Evolutionary conservation across 2,797 vertebrate species (phyloP).

Genomic region (Platalea minor): DNA sequence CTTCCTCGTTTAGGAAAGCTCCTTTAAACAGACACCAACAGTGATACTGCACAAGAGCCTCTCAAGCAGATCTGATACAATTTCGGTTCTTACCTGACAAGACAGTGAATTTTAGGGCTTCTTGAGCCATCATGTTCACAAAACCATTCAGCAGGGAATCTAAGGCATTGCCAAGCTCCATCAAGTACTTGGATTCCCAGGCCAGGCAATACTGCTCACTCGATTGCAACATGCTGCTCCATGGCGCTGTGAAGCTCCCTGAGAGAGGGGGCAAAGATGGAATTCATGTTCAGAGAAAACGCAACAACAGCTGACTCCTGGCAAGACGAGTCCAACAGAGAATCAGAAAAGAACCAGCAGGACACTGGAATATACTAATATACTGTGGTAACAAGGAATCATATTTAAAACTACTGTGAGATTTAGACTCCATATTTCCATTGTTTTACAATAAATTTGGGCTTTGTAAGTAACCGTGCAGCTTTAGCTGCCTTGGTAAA

Average conservation of each 20-base stretch:
- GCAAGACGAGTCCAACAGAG: not conserved
- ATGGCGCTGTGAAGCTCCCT: conserved; percentile 89
- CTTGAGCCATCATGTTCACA: conserved; percentile 92
- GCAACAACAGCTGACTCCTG: not conserved
- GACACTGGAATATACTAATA: not conserved
- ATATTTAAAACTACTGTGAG: not conserved
- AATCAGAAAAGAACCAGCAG: not conserved
- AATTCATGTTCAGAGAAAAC: not conserved
- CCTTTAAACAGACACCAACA: not conserved
- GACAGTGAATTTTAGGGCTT: conserved; percentile 94
- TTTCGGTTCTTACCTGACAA: conserved; percentile 82
- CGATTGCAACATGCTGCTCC: conserved; percentile 84
- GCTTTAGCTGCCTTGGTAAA: not conserved
- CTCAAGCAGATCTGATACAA: not conserved
- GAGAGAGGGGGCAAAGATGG: not conserved
- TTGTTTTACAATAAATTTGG: not conserved
- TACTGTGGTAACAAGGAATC: not conserved
- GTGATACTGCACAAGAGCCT: not conserved
- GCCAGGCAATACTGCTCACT: conserved; percentile 94
- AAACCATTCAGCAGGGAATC: conserved; percentile 88
- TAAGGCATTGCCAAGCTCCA: conserved; percentile 88
- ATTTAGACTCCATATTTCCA: not conserved
- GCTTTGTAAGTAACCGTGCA: not conserved
- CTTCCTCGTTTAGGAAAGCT: not conserved
- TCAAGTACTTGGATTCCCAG: conserved; percentile 95